Evolutionary conservation across 2,113 vertebrate species (phyloP), one percentile per base, ranked within the genome.

Genomic region (Eira barbara): DNA sequence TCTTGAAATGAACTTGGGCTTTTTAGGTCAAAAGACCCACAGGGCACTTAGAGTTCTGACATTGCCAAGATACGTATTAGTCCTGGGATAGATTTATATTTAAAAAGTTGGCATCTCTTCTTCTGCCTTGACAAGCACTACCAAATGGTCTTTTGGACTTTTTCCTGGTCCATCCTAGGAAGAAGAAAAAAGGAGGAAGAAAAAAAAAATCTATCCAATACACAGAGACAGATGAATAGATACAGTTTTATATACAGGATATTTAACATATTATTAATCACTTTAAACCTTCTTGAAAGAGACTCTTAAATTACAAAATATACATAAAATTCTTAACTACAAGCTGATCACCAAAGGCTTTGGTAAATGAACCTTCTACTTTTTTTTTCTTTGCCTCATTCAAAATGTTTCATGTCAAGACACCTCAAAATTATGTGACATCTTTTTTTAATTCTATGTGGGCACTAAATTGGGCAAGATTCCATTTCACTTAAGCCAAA

Each of bases 381-480:
- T 65, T 65, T 92, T 71, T 82, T 39, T 84, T 55, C 63, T n/a
- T 83, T 61, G 2, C 45, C 47, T 95, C 47, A 76, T 78, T 92
- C 69, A 96, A 94, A 92, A 89, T 63, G n/a, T 47, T 91, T 71
- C 52, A 29, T 17, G 21, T 82, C 45, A 92, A 92, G 67, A 83
- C 71, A 55, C 27, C 57, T 96, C 42, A 76, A 79, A 95, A 92
- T 57, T 87, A 87, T 52, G 84, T 83, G 86, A 90, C 52, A 94
- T 79, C n/a, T 55, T 67, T 94, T 94, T 96, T 92, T 79, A 87
- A 96, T 96, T 96, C 61, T 55, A 15, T 42, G 10, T 78, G 39
- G 12, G 11, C 39, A 89, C 61, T 45, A 73, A 85, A 91, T 20
- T 59, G 36, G 52, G 42, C 39, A 97, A 79, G 9, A 18, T 49